Base-by-base conservation (phyloP, 2,888 invertebrate genomes). In the Pyrochroa serraticornis region DNA sequence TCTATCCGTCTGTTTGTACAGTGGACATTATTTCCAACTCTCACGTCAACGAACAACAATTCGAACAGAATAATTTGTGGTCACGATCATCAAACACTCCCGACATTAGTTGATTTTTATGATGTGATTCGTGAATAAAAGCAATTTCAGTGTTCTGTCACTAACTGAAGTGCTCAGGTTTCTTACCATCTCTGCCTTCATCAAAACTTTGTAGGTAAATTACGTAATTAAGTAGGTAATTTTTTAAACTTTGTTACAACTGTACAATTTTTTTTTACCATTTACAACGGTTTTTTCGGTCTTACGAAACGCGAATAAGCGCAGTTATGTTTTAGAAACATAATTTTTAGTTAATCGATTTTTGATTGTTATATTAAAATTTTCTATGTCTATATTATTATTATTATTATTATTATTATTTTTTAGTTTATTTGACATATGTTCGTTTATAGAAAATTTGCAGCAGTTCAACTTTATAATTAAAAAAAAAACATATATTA, bases 101-200 rank as follows among this genome's bases (percentile, higher is more conserved):
- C 13, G 63, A 63, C 46, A 49, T 41, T 59, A 63, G 64, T 54
- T 67, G 63, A 65, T 62, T 56, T 57, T 58, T 44, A 43, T 13
- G 31, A 52, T 43, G 44, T 53, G 53, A 60, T 47, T 60, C 13
- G 48, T 48, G 50, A 62, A 63, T 37, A 63, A 58, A 66, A 66
- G 64, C 62, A 66, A 67, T 69, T 63, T 65, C 61, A 49, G 67
- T 68, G 64, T 66, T 68, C 61, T 66, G 61, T 65, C 61, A 58
- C 60, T 50, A 69, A 68, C 63, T 65, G 72, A 73, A 74, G 74
- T 73, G 77, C 79, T 79, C 79, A 78, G 79, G 79, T 79, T 70
- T 75, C 71, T 73, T 73, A 76, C 76, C 76, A 75, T 72, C 75
- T 78, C 68, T 79, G 79, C 79, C 79, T 79, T 73, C 62, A 62